phyloP scores from a whole-genome alignment of 2,113 vertebrate genomes.

The Hippocampus zosterae region DNA sequence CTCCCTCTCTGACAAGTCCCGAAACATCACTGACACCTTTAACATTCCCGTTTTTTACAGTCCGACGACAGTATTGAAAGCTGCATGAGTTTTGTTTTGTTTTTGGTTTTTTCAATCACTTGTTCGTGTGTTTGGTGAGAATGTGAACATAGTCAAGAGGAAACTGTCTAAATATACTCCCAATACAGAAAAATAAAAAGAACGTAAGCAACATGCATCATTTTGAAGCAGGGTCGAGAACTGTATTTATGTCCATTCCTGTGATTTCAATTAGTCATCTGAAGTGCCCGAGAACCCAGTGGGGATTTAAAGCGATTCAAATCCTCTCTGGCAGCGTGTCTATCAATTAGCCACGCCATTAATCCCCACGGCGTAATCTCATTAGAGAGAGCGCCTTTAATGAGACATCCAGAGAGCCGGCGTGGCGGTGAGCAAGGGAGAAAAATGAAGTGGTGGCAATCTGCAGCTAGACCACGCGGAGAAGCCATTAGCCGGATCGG shows the following conservation, averaged over 20 bases:
- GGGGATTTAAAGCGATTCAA: slow-evolving; percentile 68
- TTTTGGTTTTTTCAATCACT: slow-evolving; percentile 70
- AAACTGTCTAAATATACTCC: slow-evolving; percentile 77
- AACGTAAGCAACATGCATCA: slow-evolving; percentile 74
- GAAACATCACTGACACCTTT: slow-evolving; percentile 60
- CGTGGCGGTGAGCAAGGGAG: slow-evolving; percentile 34
- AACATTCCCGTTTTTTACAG: slow-evolving; percentile 74
- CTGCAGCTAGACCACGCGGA: slow-evolving; percentile 54
- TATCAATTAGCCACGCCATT: slow-evolving; percentile 77
- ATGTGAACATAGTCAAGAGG: slow-evolving; percentile 75
- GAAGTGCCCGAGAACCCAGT: slow-evolving; percentile 56
- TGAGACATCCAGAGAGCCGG: slow-evolving; percentile 66
- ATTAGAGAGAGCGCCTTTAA: slow-evolving; percentile 73
- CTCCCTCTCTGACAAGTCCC: slow-evolving; percentile 31
- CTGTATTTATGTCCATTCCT: slow-evolving; percentile 61
- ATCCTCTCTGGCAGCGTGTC: slow-evolving; percentile 70
- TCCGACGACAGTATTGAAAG: slow-evolving; percentile 67
- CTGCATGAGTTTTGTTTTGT: slow-evolving; percentile 72
- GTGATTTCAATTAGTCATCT: slow-evolving; percentile 70
- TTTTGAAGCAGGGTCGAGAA: slow-evolving; percentile 69
- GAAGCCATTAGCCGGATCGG: slow-evolving; percentile 56
- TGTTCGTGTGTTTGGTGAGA: slow-evolving; percentile 78
- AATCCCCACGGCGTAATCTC: slow-evolving; percentile 74
- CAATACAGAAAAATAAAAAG: slow-evolving; percentile 72
- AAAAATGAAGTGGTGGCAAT: slow-evolving; percentile 46